Evolutionary conservation across 2,113 vertebrate species (phyloP), one percentile per base, ranked within the genome.

Genomic region (Mirza zaza): DNA sequence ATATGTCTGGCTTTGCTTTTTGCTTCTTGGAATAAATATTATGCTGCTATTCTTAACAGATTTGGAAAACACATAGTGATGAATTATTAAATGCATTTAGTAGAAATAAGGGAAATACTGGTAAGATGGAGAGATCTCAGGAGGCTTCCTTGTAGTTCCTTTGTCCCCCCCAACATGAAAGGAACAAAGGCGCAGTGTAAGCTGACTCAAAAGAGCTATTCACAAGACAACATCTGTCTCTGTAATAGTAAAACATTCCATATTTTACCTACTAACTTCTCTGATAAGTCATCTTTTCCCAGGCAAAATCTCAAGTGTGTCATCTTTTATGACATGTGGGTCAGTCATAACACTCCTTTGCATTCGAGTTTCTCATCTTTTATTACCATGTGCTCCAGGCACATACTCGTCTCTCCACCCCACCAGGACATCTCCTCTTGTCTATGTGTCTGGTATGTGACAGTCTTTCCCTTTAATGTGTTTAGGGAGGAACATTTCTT

Each of bases 401-500:
- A 18, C 2, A 1, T 20, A 8, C 50, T 6, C 52, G n/a, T 52
- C 36, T 48, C 36, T 77, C 20, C 25, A 12, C 8, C 48, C 63
- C 20, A 2, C 82, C 50, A 91, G 96, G 96, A 93, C 57, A 45
- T 63, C 85, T 79, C 75, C 67, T 88, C 59, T 32, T 29, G 39
- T 90, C 65, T 67, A 29, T 50, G 50, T 88, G 95, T 96, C 96
- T 91, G 21, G 32, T 34, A 4, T 48, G 82, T 96, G 95, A 93
- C 97, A 97, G 86, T 17, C 55, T 94, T 95, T 94, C 25, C 50
- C 34, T 96, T 84, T 96, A 68, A 45, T 80, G 85, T 93, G 73
- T 87, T 97, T 59, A 89, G 67, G 82, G 86, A 97, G 79, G 86
- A 15, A 79, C 42, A 75, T 83, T 34, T 79, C 81, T 83, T 91